A percentile compares a stretch with the other conserved stretches of the same genome.
phyloP scores from a whole-genome alignment of 2,888 invertebrate species.

The Melieria picta region DNA sequence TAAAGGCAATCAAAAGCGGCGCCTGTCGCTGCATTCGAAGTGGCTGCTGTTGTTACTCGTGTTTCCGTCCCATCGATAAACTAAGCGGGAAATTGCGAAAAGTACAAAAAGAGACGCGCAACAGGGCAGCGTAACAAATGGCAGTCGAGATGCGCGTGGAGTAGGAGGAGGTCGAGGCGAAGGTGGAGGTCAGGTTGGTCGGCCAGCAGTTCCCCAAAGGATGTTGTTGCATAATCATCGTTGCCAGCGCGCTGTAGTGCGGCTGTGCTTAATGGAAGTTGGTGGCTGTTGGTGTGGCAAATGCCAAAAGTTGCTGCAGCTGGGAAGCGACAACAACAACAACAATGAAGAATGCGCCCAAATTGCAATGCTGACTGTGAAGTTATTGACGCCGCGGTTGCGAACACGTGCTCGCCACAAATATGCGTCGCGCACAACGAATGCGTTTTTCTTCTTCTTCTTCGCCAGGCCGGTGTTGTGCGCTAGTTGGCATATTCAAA shows the following conservation, averaged over 20 bases:
- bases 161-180: no score
- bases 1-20: no score
- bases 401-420: constrained; percentile 45
- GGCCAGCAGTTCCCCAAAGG: constrained; percentile 51
- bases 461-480: no score
- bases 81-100: no score
- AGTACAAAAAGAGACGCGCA: no score
- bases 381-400: constrained; percentile 10
- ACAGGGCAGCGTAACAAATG: no score
- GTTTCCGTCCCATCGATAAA: no score
- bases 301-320: constrained; percentile 8
- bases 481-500: constrained; percentile 45
- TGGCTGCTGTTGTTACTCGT: no score
- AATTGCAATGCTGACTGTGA: constrained; percentile 38
- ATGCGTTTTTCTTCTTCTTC: no score
- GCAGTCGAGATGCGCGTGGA: no score
- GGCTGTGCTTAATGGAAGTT: background rate
- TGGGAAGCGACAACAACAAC: constrained; percentile 31
- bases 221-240: constrained; percentile 62
- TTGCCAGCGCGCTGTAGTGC: background rate
- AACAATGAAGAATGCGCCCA: constrained; percentile 24
- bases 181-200: no score
- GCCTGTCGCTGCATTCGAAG: no score
- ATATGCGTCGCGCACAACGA: constrained; percentile 20
- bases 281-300: background rate